Percentiles rank a stretch among this genome's conserved stretches.
These are phyloP conservation scores for Lasioglossum oenotherae DNA, from an alignment of 2,888 invertebrate species.

Conservation along the genomic window DNA sequence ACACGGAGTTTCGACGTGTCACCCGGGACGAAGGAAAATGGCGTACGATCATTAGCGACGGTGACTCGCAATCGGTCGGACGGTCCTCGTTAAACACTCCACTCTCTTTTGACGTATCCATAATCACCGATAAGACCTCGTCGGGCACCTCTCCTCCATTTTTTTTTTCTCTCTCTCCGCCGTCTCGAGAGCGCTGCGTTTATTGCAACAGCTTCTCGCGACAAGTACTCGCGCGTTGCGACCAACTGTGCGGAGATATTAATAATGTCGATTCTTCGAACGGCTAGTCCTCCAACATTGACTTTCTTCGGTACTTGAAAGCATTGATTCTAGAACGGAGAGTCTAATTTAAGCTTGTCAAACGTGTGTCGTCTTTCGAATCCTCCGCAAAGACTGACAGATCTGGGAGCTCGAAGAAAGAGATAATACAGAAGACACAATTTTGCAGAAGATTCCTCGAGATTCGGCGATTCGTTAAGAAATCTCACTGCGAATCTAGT, in stretches of 20 bases:
- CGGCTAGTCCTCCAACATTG: not conserved
- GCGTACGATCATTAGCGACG: slow-evolving; percentile 77
- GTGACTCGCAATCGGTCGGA: slow-evolving; percentile 75
- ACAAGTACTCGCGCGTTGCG: not conserved
- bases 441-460: not conserved
- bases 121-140: slow-evolving; percentile 75
- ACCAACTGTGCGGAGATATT: not conserved
- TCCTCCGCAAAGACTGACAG: not conserved
- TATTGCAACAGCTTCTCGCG: slow-evolving; percentile 40
- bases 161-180: slow-evolving; percentile 36
- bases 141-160: slow-evolving; percentile 29
- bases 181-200: slow-evolving; percentile 52
- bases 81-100: slow-evolving; percentile 75
- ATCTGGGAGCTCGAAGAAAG: not conserved
- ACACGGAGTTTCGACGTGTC: slow-evolving; percentile 73
- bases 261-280: not conserved
- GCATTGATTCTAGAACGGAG: not conserved
- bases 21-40: slow-evolving; percentile 72
- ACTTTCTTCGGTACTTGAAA: not conserved
- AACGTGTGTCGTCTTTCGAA: not conserved
- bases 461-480: too few relatives aligned
- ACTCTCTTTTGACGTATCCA: slow-evolving; percentile 74
- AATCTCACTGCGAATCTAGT: too few relatives aligned
- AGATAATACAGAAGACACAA: not conserved
- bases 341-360: not conserved